Evolutionary conservation across 2,888 invertebrate species (phyloP).

Genomic region (Dolichomitus sp.): DNA sequence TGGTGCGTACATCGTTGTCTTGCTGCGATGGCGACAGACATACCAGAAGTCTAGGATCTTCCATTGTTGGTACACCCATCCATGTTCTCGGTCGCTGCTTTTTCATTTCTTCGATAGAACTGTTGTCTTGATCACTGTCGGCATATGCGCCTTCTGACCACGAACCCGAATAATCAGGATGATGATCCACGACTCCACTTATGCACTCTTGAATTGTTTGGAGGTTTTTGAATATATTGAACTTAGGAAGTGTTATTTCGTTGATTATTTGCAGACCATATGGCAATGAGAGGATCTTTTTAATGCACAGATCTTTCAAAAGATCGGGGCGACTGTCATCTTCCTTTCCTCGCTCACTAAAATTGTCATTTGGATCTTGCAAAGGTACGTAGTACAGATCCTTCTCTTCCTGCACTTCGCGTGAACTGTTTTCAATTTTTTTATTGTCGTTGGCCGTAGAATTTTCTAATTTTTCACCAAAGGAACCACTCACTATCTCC

Average conservation of each 20-base stretch:
- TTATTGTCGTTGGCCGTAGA: constrained; percentile 63
- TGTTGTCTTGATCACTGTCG: constrained; percentile 12
- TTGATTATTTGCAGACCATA: constrained; percentile 89
- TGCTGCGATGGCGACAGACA: constrained; percentile 92
- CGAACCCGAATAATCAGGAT: not conserved
- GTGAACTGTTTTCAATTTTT: not conserved
- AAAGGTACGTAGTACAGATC: constrained; percentile 75
- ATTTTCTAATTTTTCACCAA: constrained; percentile 74
- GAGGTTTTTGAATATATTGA: constrained; percentile 76
- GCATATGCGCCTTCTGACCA: not conserved
- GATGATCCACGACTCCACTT: constrained; percentile 22
- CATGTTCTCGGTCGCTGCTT: constrained; percentile 85
- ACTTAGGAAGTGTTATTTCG: constrained; percentile 76
- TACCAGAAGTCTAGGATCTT: constrained; percentile 89
- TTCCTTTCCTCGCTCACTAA: constrained; percentile 30
- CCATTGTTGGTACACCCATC: constrained; percentile 89
- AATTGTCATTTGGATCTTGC: constrained; percentile 70
- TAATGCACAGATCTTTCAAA: constrained; percentile 90
- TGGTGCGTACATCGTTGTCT: constrained; percentile 87
- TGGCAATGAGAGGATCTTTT: constrained; percentile 90
- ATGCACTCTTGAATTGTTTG: constrained; percentile 68
- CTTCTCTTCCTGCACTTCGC: constrained; percentile 52
- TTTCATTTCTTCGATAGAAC: constrained; percentile 55
- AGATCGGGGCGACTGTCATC: constrained; percentile 85
- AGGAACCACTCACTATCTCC: constrained; percentile 70